Evolutionary conservation across 2,113 vertebrate species (phyloP).

Genomic region (Xenotilapia caudafasciata): DNA sequence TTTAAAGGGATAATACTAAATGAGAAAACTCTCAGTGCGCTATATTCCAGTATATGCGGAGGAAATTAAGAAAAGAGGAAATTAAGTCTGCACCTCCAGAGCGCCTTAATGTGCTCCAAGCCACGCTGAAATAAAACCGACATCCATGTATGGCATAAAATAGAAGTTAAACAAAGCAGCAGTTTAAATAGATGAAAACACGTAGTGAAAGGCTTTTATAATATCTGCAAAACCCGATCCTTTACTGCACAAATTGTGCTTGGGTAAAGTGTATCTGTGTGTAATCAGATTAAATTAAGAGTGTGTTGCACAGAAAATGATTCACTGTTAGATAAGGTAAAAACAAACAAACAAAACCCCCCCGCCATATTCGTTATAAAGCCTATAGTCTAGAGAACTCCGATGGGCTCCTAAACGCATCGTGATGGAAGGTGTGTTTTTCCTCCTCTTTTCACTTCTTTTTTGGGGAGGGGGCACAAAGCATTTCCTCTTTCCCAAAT

Average conservation of each 20-base stretch:
- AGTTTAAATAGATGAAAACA: not conserved
- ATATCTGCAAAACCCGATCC: not conserved
- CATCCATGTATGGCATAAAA: not conserved
- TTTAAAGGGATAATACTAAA: not conserved
- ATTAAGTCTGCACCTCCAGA: not conserved
- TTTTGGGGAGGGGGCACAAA: slow-evolving; percentile 22
- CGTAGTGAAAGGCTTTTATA: not conserved
- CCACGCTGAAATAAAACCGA: not conserved
- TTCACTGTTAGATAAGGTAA: not conserved
- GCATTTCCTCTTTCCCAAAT: slow-evolving; percentile 51
- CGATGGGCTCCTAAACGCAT: slow-evolving; percentile 43
- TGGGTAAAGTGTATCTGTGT: not conserved
- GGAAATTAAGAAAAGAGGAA: not conserved
- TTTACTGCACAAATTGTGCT: not conserved
- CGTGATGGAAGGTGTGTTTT: slow-evolving; percentile 48
- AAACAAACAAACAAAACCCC: not conserved
- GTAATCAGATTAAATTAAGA: not conserved
- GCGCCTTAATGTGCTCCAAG: not conserved
- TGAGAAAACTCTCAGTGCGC: not conserved
- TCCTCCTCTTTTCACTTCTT: not conserved
- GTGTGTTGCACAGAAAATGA: not conserved
- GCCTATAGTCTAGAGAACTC: not conserved
- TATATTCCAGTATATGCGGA: not conserved
- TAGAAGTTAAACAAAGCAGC: not conserved
- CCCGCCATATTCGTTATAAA: not conserved